These are phyloP conservation scores for Leptinotarsa tumamoca DNA, from an alignment of 2,888 invertebrate species.

Conservation along the genomic window DNA sequence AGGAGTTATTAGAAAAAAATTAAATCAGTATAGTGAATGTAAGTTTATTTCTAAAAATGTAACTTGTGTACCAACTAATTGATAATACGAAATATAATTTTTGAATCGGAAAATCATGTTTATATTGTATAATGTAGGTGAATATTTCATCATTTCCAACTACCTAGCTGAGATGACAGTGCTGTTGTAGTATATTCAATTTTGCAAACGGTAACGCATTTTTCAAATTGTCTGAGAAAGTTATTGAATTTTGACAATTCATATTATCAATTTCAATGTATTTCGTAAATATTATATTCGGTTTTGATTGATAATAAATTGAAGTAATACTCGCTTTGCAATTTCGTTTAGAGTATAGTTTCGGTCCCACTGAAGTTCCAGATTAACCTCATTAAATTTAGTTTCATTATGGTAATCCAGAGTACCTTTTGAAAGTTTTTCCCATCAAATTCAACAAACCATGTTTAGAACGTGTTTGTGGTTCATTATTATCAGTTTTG, in stretches of 20 bases:
- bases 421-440: too few relatives aligned
- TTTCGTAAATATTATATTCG: slow-evolving; percentile 25
- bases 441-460: too few relatives aligned
- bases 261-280: slow-evolving; percentile 41
- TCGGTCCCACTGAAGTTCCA: background rate
- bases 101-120: slow-evolving; percentile 2
- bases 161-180: slow-evolving; percentile 36
- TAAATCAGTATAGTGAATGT: background rate
- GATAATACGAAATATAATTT: background rate
- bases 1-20: background rate
- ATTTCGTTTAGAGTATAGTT: background rate
- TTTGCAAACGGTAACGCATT: slow-evolving; percentile 46
- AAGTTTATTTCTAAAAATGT: background rate
- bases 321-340: background rate
- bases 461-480: too few relatives aligned
- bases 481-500: too few relatives aligned
- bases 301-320: background rate
- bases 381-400: background rate
- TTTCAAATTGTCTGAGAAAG: slow-evolving; percentile 43
- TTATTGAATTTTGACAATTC: slow-evolving; percentile 42
- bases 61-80: background rate
- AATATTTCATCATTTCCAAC: slow-evolving; percentile 10
- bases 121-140: too few relatives aligned
- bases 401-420: background rate
- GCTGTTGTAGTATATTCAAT: slow-evolving; percentile 42